Percentiles rank a stretch among this genome's conserved stretches.
Evolutionary conservation across 2,797 vertebrate species (phyloP).

Genomic region (Sorex maritimensis): DNA sequence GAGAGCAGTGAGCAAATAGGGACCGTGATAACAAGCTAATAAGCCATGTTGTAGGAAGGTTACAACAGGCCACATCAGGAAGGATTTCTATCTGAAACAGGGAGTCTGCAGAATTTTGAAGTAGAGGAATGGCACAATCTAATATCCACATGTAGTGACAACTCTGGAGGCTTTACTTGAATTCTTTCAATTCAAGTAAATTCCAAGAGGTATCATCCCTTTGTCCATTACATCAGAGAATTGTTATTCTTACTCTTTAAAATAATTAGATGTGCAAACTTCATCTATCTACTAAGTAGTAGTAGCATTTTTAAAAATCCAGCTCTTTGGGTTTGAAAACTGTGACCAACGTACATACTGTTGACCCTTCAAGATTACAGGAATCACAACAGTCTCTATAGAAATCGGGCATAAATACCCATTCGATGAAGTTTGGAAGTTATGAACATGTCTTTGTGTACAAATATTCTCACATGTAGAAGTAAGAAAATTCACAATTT

Average conservation of each 20-base stretch:
- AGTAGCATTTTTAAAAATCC: conserved; percentile 20
- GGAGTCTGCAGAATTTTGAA: background rate
- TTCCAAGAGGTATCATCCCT: background rate
- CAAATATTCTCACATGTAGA: background rate
- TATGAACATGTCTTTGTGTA: background rate
- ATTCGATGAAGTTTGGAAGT: background rate
- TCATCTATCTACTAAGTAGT: background rate
- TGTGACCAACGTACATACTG: background rate
- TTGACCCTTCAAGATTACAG: background rate
- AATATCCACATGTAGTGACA: background rate
- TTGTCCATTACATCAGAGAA: background rate
- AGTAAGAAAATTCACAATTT: conserved; percentile 1
- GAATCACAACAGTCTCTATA: background rate
- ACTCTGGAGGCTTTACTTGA: background rate
- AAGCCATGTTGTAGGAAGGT: background rate
- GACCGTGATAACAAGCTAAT: background rate
- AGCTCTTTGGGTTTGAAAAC: background rate
- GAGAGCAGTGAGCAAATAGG: background rate
- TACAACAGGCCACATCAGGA: background rate
- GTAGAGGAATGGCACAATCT: background rate
- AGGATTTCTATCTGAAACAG: background rate
- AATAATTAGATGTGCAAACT: background rate
- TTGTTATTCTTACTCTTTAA: background rate
- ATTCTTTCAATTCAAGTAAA: background rate
- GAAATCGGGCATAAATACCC: background rate